Conservation (phyloP, 2,797 vertebrate genomes). For the Semotilus atromaculatus region DNA sequence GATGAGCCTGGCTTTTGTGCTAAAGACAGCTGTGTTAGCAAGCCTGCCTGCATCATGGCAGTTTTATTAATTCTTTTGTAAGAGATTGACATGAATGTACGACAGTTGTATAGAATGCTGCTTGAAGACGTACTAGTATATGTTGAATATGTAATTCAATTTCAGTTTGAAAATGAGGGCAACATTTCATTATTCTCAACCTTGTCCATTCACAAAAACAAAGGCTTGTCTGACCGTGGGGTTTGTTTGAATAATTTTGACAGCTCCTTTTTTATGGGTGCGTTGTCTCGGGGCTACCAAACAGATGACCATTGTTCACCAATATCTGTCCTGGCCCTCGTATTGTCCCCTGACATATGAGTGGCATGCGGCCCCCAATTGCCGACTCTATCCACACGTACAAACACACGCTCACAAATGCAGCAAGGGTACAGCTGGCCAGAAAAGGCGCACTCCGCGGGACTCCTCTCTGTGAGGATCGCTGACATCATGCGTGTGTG, state of each 20-base stretch:
- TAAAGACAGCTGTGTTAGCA: slow-evolving; percentile 49
- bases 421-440: slow-evolving; percentile 57
- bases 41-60: slow-evolving; percentile 39
- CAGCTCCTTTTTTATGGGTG: slow-evolving; percentile 63
- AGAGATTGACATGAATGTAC: slow-evolving; percentile 31
- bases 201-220: slow-evolving; percentile 58
- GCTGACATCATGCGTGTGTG: slow-evolving; percentile 49
- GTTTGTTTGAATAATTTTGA: slow-evolving; percentile 66
- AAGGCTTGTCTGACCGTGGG: slow-evolving; percentile 57
- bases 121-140: slow-evolving; percentile 41
- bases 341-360: slow-evolving; percentile 66
- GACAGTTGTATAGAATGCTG: slow-evolving; percentile 33
- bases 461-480: slow-evolving; percentile 50
- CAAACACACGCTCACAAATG: slow-evolving; percentile 41
- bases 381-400: slow-evolving; percentile 46
- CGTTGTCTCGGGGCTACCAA: slow-evolving; percentile 59
- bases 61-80: slow-evolving; percentile 43
- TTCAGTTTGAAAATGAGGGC: slow-evolving; percentile 51
- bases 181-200: slow-evolving; percentile 52
- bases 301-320: slow-evolving; percentile 69
- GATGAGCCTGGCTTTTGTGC: slow-evolving; percentile 24
- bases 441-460: slow-evolving; percentile 49
- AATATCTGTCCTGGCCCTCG: slow-evolving; percentile 62
- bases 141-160: slow-evolving; percentile 44
- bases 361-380: slow-evolving; percentile 60